Base-by-base conservation (phyloP, 1,140 invertebrate species). In the Metopolophium dirhodum region DNA sequence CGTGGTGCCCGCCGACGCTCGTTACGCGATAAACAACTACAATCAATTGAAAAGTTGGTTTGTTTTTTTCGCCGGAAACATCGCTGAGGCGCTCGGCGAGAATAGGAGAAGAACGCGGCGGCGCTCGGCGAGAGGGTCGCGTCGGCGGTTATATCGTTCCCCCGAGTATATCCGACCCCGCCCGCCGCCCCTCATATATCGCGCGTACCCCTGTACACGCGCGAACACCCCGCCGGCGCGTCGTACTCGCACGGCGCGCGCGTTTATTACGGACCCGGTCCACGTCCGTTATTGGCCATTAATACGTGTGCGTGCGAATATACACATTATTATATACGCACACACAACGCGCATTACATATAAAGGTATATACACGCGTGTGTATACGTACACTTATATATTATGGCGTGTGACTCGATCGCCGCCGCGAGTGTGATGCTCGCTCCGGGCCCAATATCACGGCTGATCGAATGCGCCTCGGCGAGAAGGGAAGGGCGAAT, bases 211-310 rank as follows among this genome's bases (percentile, higher is more conserved):
- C 0, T 11, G 9, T 68, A 23, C 7, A 35, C 14, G 22, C 77
- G 26, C 68, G 23, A 20, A 37, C 30, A 41, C n/a, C 61, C 54
- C 37, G 57, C 37, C 37, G 37, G 1, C 90, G 68, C 11, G 82
- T 18, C 82, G 30, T 37, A 37, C 26, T 49, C 45, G 51, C 89
- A 7, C 30, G 23, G 20, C 77, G 4, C 22, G 23, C 91, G 91
- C 91, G 82, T 86, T 93, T 86, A 93, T 93, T 93, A 93, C 91
- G 91, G 82, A 93, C 49, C 82, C 91, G 91, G 47, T 49, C 91
- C 91, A 93, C 91, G 91, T 93, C 91, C 85, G 82, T 93, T 93
- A 93, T 93, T 93, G 91, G 91, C 91, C 91, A 93, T 93, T 83
- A 93, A 47, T 41, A 41, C 30, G 61, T 18, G 61, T n/a, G 61